Conservation (phyloP, 37 sponge, comb jelly and placozoan genomes). For the Axinella damicornis region DNA sequence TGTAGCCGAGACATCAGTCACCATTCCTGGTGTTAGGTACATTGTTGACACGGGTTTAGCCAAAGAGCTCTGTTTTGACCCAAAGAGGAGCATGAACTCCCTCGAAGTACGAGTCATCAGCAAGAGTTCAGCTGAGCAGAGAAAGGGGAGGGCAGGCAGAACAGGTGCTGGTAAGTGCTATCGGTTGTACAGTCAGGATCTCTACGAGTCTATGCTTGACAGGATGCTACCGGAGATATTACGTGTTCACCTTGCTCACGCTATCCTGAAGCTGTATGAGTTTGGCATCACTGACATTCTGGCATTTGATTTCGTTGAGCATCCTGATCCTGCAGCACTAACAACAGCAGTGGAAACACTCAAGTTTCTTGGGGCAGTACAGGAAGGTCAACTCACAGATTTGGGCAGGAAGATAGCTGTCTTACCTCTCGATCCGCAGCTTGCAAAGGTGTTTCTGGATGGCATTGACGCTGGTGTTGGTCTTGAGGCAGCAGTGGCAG, state of each 20-base stretch:
- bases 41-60: constrained; percentile 86
- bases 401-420: constrained; percentile 63
- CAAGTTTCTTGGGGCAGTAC: constrained; percentile 71
- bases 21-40: constrained; percentile 85
- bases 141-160: constrained; percentile 87
- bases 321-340: constrained; percentile 59
- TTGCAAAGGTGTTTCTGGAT: constrained; percentile 66
- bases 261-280: constrained; percentile 73
- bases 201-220: constrained; percentile 47
- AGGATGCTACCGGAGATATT: constrained; percentile 70
- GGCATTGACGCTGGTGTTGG: constrained; percentile 50
- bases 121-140: constrained; percentile 83
- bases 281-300: constrained; percentile 74
- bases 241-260: constrained; percentile 62
- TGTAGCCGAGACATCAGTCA: constrained; percentile 92
- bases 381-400: constrained; percentile 48
- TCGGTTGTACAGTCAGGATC: constrained; percentile 68
- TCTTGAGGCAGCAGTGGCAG: constrained; percentile 55
- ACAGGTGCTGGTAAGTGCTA: constrained; percentile 78
- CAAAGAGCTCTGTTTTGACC: constrained; percentile 76
- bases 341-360: constrained; percentile 67
- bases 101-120: constrained; percentile 65
- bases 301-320: constrained; percentile 77
- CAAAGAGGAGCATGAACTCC: constrained; percentile 75
- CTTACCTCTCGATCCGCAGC: constrained; percentile 72